Evolutionary conservation across 2,888 invertebrate genomes (phyloP), one percentile per base, ranked within the genome.

Genomic region (Drosophila pseudotakahashii): DNA sequence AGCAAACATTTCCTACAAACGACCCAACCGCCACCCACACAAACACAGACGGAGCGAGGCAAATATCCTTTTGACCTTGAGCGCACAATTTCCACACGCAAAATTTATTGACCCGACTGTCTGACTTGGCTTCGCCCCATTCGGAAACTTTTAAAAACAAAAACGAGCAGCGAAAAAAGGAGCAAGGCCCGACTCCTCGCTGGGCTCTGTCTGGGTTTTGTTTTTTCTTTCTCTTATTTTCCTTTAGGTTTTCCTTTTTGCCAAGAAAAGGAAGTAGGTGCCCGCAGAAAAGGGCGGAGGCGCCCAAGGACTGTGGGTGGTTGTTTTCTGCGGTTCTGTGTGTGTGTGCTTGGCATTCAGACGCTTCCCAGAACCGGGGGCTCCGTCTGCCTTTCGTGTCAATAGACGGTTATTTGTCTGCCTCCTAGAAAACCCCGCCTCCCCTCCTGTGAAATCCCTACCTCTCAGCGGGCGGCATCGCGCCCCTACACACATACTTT

Each of bases 61-160:
- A 91, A 91, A 91, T 91, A 91, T 91, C 91, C 91, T 91, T 91
- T 91, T 91, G 91, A 91, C 91, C 91, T 91, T 91, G 91, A 91
- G 87, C 85, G 77, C 80, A 81, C 78, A 81, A 89, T 91, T 91
- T 89, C 86, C 89, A 82, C 88, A 89, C 89, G 88, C 86, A 79
- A 88, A 91, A 91, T 91, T 88, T 91, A 90, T 91, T 91, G 91
- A 91, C 91, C 91, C 78, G 89, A 66, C 75, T 69, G 72, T 78
- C 74, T 70, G 68, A 62, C 67, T 76, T 78, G 75, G 72, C 74
- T 76, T 79, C 76, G 60, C 45, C 54, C 32, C 44, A 57, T 47
- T 55, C 51, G 51, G 60, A 51, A 69, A 60, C 70, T 71, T 71
- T 63, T 45, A 52, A 70, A 82, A 82, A 77, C 77, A 72, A 79